These are phyloP conservation scores for Agrotis exclamationis DNA, from an alignment of 2,888 invertebrate genomes.

Conservation along the genomic window DNA sequence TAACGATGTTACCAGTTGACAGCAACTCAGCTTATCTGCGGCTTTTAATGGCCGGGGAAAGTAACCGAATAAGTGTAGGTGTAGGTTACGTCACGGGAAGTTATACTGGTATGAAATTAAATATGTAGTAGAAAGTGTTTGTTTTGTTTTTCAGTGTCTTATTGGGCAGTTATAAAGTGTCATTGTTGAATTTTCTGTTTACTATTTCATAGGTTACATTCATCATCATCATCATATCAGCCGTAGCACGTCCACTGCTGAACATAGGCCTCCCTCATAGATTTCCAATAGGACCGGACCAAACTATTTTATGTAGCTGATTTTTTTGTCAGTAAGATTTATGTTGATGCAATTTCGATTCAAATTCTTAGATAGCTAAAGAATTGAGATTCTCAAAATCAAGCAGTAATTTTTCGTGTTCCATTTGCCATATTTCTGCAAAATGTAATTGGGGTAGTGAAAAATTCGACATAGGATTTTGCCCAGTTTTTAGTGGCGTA, in stretches of 20 bases:
- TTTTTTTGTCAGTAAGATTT: too few species aligned
- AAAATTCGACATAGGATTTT: not conserved
- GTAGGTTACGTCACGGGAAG: conserved; percentile 45
- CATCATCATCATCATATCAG: too few species aligned
- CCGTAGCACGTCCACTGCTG: too few species aligned
- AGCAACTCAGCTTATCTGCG: conserved; percentile 84
- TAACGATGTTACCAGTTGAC: conserved; percentile 89
- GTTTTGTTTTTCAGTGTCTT: too few species aligned
- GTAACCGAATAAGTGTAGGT: conserved; percentile 65
- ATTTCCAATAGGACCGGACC: too few species aligned
- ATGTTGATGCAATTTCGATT: not conserved
- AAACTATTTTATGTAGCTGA: too few species aligned
- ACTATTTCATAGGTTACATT: too few species aligned
- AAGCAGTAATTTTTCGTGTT: not conserved
- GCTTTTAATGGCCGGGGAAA: conserved; percentile 81
- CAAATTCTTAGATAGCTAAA: not conserved
- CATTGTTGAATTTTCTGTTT: too few species aligned
- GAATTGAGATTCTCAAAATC: too few species aligned
- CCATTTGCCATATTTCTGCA: too few species aligned
- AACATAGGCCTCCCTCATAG: too few species aligned
- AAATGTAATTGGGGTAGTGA: not conserved
- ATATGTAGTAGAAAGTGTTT: not conserved
- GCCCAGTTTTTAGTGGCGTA: conserved; percentile 22
- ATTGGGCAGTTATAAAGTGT: too few species aligned
- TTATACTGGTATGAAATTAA: not conserved